A percentile compares a stretch with the other conserved stretches of the same genome.
Evolutionary conservation across 2,888 invertebrate genomes (phyloP).

Genomic region (Gymnoscelis rufifasciata): DNA sequence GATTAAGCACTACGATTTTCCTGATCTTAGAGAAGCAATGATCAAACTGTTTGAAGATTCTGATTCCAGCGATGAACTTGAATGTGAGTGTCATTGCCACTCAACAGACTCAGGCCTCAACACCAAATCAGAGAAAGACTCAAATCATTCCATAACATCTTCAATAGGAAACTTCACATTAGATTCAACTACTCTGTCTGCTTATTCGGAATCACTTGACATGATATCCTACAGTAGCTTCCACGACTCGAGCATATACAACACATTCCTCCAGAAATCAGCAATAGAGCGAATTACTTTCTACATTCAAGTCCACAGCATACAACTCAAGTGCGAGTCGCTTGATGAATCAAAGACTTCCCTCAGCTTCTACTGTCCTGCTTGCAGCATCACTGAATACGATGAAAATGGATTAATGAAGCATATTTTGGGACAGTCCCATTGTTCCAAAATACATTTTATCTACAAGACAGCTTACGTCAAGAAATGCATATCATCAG

Average conservation of each 20-base stretch:
- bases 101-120: slow-evolving; percentile 49
- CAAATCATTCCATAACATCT: slow-evolving; percentile 57
- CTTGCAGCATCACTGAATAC: slow-evolving; percentile 47
- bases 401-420: slow-evolving; percentile 57
- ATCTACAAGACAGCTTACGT: slow-evolving; percentile 70
- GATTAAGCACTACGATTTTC: slow-evolving; percentile 60
- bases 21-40: slow-evolving; percentile 61
- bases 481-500: slow-evolving; percentile 58
- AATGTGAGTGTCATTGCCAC: slow-evolving; percentile 41
- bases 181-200: slow-evolving; percentile 60
- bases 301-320: slow-evolving; percentile 68
- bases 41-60: slow-evolving; percentile 50
- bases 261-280: slow-evolving; percentile 54
- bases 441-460: slow-evolving; percentile 69
- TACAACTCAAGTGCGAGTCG: slow-evolving; percentile 53
- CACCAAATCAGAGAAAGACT: slow-evolving; percentile 44
- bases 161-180: slow-evolving; percentile 68
- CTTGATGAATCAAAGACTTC: slow-evolving; percentile 37
- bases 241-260: slow-evolving; percentile 55
- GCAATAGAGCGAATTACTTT: slow-evolving; percentile 67
- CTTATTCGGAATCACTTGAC: slow-evolving; percentile 66
- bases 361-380: slow-evolving; percentile 56
- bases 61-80: slow-evolving; percentile 18
- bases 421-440: slow-evolving; percentile 58
- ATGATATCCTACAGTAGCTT: slow-evolving; percentile 67